Percentiles rank a stretch among this genome's conserved stretches.
phyloP scores from a whole-genome alignment of 2,113 vertebrate species.

The Himantopus leucocephalus region DNA sequence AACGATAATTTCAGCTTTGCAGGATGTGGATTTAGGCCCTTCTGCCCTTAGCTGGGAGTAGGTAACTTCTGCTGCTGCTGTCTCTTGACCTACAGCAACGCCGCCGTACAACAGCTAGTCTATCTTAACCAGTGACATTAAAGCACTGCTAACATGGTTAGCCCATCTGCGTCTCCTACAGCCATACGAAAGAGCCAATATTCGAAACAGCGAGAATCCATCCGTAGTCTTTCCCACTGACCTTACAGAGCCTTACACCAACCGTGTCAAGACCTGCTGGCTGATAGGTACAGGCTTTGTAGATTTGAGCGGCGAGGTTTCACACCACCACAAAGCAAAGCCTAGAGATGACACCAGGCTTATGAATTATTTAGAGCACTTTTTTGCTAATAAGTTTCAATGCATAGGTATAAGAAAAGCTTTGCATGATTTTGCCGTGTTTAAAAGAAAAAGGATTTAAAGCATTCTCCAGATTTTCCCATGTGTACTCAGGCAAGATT shows the following conservation, averaged over 20 bases:
- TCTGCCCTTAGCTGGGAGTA: not conserved
- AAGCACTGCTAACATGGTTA: accelerated
- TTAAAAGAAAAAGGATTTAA: not conserved
- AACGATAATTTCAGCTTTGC: not conserved
- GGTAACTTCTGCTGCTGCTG: not conserved
- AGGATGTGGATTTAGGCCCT: not conserved
- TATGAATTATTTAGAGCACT: not conserved
- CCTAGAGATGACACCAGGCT: not conserved
- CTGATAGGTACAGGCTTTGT: not conserved
- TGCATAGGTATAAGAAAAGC: not conserved
- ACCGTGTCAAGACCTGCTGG: not conserved
- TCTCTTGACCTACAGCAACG: not conserved
- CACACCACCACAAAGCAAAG: not conserved
- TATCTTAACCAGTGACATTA: not conserved
- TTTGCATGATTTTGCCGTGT: accelerated
- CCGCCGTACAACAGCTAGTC: not conserved
- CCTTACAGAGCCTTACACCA: not conserved
- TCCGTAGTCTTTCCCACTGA: not conserved
- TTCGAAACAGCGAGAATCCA: not conserved
- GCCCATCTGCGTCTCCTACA: not conserved
- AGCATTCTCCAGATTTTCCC: not conserved
- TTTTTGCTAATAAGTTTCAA: not conserved
- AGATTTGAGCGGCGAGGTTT: not conserved
- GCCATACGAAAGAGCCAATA: not conserved
- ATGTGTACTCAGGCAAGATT: not conserved